phyloP scores from a whole-genome alignment of 2,888 invertebrate genomes.

The Clitarchus hookeri region DNA sequence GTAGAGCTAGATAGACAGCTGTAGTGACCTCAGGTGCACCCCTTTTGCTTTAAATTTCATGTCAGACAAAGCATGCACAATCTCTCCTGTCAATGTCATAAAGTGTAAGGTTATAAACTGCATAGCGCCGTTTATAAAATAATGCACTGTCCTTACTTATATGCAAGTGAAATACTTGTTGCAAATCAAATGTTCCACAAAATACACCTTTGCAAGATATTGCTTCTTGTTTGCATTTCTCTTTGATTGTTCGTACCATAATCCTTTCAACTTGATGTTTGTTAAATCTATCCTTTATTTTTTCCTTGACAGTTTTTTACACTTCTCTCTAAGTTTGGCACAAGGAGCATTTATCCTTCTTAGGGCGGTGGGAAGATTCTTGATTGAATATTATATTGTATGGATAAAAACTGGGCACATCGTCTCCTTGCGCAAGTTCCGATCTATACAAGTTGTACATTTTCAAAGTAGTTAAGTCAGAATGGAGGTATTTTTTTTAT shows the following conservation, averaged over 20 bases:
- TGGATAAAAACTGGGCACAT: background rate
- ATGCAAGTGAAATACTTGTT: too few relatives aligned
- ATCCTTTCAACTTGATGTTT: background rate
- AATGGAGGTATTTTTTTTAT: background rate
- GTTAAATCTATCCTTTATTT: background rate
- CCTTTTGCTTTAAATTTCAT: background rate
- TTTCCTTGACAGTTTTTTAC: background rate
- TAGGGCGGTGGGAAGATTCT: background rate
- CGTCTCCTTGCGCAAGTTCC: background rate
- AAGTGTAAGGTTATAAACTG: background rate
- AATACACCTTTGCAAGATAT: background rate
- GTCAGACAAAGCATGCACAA: background rate
- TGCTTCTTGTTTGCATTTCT: background rate
- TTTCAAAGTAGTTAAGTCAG: background rate
- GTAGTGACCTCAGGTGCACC: slow-evolving; percentile 4
- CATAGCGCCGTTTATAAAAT: slow-evolving; percentile 15
- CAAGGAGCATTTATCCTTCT: background rate
- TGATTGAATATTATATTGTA: background rate
- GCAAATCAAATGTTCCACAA: too few relatives aligned
- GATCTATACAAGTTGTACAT: background rate
- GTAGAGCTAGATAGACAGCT: background rate
- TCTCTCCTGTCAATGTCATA: background rate
- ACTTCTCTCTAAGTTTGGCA: background rate
- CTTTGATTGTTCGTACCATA: background rate
- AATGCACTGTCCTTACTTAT: background rate